Percentiles rank a stretch among this genome's conserved stretches.
These are phyloP conservation scores for Coelopa pilipes DNA, from an alignment of 2,888 invertebrate species.

Conservation along the genomic window DNA sequence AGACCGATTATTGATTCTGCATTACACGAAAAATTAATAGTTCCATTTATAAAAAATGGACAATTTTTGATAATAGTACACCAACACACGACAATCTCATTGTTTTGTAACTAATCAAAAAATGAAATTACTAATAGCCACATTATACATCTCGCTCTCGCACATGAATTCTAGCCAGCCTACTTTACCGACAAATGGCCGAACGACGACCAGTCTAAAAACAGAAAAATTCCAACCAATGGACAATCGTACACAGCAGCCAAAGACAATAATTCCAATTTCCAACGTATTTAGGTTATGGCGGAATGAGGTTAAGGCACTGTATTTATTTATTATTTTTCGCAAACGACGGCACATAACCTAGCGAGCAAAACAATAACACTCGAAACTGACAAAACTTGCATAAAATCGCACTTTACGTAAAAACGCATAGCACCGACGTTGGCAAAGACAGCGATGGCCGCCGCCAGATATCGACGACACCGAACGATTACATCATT, in stretches of 20 bases:
- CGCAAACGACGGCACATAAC: slow-evolving; percentile 49
- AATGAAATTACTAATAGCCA: too few species aligned
- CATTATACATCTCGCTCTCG: background rate
- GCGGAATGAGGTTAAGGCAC: slow-evolving; percentile 57
- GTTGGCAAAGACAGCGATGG: background rate
- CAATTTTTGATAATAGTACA: too few species aligned
- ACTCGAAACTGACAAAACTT: slow-evolving; percentile 38
- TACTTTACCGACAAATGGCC: slow-evolving; percentile 36
- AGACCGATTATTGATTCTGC: too few species aligned
- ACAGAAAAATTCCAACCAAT: slow-evolving; percentile 43
- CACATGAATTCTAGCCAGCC: background rate
- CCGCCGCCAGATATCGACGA: background rate
- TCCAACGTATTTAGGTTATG: slow-evolving; percentile 52
- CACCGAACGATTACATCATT: slow-evolving; percentile 55
- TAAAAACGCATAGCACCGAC: background rate
- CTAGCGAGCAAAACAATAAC: slow-evolving; percentile 45
- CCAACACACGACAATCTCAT: too few species aligned
- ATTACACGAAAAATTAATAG: too few species aligned
- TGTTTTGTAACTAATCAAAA: too few species aligned
- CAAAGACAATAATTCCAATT: slow-evolving; percentile 51
- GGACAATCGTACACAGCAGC: slow-evolving; percentile 34
- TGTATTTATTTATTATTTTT: slow-evolving; percentile 57
- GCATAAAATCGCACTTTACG: slow-evolving; percentile 37
- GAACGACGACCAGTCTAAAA: slow-evolving; percentile 40
- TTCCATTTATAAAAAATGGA: too few species aligned